These are phyloP conservation scores for Colletes gigas DNA, from an alignment of 1,140 invertebrate species.

Conservation along the genomic window DNA sequence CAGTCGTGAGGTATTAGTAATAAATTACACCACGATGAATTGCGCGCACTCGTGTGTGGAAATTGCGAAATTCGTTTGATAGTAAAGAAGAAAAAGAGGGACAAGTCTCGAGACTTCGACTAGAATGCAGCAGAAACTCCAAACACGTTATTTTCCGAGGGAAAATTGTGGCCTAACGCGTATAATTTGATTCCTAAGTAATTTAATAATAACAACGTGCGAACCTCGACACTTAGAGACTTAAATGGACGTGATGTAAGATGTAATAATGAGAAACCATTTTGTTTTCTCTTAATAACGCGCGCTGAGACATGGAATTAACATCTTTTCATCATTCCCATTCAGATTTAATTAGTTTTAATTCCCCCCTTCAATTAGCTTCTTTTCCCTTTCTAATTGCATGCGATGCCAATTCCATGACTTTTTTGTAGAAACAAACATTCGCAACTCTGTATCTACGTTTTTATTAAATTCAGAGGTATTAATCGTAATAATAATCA, in stretches of 20 bases:
- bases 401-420: not conserved
- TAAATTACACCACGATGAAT: conserved; percentile 11
- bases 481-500: no score
- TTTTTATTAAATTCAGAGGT: no score
- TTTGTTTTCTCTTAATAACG: not conserved
- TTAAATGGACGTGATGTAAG: not conserved
- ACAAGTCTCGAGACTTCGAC: not conserved
- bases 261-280: not conserved
- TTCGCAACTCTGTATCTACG: not conserved
- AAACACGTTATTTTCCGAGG: not conserved
- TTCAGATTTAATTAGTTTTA: not conserved
- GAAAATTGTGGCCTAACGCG: not conserved
- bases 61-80: conserved; percentile 4
- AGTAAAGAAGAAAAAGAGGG: not conserved
- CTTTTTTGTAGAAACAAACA: not conserved
- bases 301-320: not conserved
- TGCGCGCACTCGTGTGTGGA: not conserved
- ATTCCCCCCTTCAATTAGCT: not conserved
- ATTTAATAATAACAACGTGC: conserved; percentile 17
- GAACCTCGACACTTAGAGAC: not conserved
- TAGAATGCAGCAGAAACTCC: not conserved
- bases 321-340: not conserved
- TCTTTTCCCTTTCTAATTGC: not conserved
- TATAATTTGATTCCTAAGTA: not conserved
- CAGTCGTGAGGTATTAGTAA: not conserved